Conservation (phyloP, 1,140 invertebrate species). For the Apocrypta bakeri region DNA sequence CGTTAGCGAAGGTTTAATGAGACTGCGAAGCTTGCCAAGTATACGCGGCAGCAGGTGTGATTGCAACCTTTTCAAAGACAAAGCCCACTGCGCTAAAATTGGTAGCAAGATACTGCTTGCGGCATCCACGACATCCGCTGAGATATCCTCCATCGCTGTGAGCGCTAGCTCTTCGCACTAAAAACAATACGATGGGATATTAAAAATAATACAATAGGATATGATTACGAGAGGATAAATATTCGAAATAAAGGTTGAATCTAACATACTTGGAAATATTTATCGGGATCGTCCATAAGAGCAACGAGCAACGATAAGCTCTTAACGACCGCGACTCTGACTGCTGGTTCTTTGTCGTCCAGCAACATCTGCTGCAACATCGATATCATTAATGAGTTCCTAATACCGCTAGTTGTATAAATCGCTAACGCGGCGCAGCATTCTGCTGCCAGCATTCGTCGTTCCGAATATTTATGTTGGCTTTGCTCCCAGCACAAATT, state of each 20-base stretch:
- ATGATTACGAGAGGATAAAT: not conserved
- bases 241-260: too few species aligned
- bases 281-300: slow-evolving; percentile 81
- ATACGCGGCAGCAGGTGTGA: slow-evolving; percentile 70
- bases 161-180: slow-evolving; percentile 78
- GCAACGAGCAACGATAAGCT: slow-evolving; percentile 80
- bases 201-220: too few species aligned
- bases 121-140: slow-evolving; percentile 73
- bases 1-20: slow-evolving; percentile 56
- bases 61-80: slow-evolving; percentile 75
- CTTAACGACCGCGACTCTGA: slow-evolving; percentile 78
- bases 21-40: slow-evolving; percentile 64
- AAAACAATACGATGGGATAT: too few species aligned
- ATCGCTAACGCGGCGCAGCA: slow-evolving; percentile 83
- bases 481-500: slow-evolving; percentile 88
- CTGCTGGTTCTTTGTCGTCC: slow-evolving; percentile 82
- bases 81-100: slow-evolving; percentile 80
- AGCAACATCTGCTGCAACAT: slow-evolving; percentile 85
- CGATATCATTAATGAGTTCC: slow-evolving; percentile 83
- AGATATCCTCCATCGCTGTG: slow-evolving; percentile 75
- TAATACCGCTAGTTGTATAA: slow-evolving; percentile 80
- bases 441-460: slow-evolving; percentile 82
- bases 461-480: slow-evolving; percentile 82
- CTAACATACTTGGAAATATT: slow-evolving; percentile 78
- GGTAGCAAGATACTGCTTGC: slow-evolving; percentile 74